Evolutionary conservation across 2,797 vertebrate genomes (phyloP).

Genomic region (Emydoidea blandingii): DNA sequence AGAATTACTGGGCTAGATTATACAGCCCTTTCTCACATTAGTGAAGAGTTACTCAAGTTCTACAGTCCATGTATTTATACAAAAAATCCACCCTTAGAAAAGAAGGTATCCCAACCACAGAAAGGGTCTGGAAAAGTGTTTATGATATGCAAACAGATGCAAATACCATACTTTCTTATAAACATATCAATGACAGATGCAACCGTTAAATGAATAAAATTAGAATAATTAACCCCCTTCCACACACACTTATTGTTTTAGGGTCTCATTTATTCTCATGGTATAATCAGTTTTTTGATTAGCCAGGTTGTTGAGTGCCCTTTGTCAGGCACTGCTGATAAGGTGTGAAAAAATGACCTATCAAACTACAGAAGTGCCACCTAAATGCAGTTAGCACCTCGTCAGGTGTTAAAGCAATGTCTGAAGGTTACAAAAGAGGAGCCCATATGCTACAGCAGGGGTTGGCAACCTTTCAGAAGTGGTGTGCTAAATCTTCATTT

Average conservation of each 20-base stretch:
- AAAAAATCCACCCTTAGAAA: neutral
- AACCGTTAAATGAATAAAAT: neutral
- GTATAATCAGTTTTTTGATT: neutral
- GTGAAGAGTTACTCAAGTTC: neutral
- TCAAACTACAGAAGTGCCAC: neutral
- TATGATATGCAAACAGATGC: neutral
- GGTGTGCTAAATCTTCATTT: too few species aligned
- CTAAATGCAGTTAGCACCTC: neutral
- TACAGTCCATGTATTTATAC: neutral
- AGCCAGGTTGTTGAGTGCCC: neutral
- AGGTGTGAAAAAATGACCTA: neutral
- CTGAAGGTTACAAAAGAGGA: neutral
- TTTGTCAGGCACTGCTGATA: neutral
- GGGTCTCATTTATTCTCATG: neutral
- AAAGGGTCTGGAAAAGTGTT: neutral
- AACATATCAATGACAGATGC: neutral
- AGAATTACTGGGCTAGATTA: too few species aligned
- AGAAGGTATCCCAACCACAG: neutral
- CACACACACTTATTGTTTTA: neutral
- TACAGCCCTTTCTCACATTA: neutral
- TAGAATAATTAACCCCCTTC: neutral
- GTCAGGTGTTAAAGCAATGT: neutral
- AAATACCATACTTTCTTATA: neutral
- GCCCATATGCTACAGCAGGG: neutral
- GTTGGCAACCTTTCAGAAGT: too few species aligned